These are phyloP conservation scores for Mesitornis unicolor DNA, from an alignment of 2,113 vertebrate genomes.

Conservation along the genomic window DNA sequence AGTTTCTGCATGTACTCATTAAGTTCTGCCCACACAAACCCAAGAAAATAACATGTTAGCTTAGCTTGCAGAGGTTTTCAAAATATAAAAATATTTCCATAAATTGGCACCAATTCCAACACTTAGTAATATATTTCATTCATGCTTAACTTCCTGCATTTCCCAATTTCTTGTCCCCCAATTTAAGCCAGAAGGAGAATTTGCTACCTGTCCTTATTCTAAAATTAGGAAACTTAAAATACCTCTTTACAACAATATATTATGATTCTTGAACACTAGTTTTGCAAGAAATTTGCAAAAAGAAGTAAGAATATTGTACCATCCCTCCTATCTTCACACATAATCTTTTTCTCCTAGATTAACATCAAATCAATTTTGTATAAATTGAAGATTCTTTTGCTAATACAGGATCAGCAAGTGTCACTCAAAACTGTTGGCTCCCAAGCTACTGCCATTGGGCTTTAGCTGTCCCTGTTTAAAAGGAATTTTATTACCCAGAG, in stretches of 20 bases:
- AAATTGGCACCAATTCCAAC: not conserved
- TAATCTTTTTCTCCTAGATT: not conserved
- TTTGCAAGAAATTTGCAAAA: not conserved
- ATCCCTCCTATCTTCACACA: not conserved
- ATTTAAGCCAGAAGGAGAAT: not conserved
- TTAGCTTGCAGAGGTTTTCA: conserved; percentile 29
- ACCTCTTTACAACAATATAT: not conserved
- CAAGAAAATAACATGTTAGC: conserved; percentile 48
- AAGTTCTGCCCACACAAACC: conserved; percentile 61
- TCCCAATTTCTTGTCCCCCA: not conserved
- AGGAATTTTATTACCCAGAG: not conserved
- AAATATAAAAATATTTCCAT: conserved; percentile 13
- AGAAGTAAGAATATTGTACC: not conserved
- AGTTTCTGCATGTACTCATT: conserved; percentile 50
- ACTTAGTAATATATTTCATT: conserved; percentile 13
- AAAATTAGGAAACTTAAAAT: not conserved
- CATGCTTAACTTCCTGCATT: not conserved
- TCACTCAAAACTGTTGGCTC: not conserved
- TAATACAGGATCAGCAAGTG: not conserved
- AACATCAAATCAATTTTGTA: not conserved
- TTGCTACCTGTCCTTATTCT: not conserved
- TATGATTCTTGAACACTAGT: not conserved
- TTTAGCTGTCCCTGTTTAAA: not conserved
- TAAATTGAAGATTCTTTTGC: not conserved
- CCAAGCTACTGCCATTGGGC: not conserved